Evolutionary conservation across 1,140 invertebrate species (phyloP).

Genomic region (Nasonia longicornis): DNA sequence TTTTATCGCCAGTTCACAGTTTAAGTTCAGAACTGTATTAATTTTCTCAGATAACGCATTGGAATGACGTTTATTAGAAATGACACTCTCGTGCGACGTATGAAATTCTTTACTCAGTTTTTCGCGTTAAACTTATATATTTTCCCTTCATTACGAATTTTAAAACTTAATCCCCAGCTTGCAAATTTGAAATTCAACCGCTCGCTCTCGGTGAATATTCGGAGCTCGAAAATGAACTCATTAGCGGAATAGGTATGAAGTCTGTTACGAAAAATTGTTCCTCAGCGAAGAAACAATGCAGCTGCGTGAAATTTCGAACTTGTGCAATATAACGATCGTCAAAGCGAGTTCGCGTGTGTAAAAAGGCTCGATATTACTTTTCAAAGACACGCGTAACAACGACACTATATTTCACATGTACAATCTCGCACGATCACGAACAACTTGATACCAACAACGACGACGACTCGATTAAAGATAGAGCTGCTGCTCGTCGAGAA

Average conservation of each 20-base stretch:
- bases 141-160: too few species aligned
- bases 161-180: too few species aligned
- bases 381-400: not conserved
- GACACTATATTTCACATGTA: not conserved
- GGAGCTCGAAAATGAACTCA: too few species aligned
- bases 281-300: not conserved
- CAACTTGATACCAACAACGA: not conserved
- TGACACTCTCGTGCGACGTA: not conserved
- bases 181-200: too few species aligned
- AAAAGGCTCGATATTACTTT: not conserved
- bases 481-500: slow-evolving; percentile 3
- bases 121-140: too few species aligned
- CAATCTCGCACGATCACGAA: not conserved
- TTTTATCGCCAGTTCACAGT: not conserved
- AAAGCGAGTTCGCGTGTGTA: too few species aligned
- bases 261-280: not conserved
- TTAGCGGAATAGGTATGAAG: too few species aligned
- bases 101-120: too few species aligned
- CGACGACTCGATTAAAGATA: slow-evolving; percentile 14
- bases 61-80: not conserved
- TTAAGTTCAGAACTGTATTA: not conserved
- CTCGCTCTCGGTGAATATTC: too few species aligned
- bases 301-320: not conserved
- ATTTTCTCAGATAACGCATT: not conserved
- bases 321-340: too few species aligned